Base-by-base conservation (phyloP, 2,888 invertebrate genomes). In the Drosophila niveifrons region DNA sequence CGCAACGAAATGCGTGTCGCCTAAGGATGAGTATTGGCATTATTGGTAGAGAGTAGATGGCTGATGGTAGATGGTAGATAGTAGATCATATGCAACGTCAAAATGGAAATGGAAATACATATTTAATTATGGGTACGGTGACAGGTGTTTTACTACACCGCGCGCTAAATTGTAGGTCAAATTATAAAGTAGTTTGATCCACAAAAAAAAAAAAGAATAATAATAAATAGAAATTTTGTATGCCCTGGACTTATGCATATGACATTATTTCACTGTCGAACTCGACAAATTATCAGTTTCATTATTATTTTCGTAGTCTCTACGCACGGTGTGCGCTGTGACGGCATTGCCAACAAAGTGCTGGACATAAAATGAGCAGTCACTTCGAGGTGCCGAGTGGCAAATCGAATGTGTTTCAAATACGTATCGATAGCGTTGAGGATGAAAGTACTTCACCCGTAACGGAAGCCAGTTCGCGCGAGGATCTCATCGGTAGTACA, bases 401-500 rank as follows among this genome's bases (percentile, higher is more conserved):
- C 36, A 85, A 76, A 57, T 80, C 80, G 23, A 66, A 75, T 31
- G 69, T 78, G 50, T 90, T 88, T 82, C 83, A 90, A 69, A 78
- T 90, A 66, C 87, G 86, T 41, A 80, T 90, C 61, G 90, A 91
- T 51, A 90, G 90, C 51, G 74, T 90, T 11, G 91, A 90, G 15
- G 86, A 90, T 66, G 85, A 90, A 34, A 90, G 82, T 57, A 88
- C 81, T 4, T 85, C 88, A 43, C 83, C 84, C 46, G 87, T 88
- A 72, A 91, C 91, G 58, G 90, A 83, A 64, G 80, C 88, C 18
- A 91, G 83, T 75, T 91, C 92, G 7, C 88, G 80, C 1, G 91
- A 91, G 70, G 90, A 91, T 80, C 82, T 91, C 43, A 91, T 91
- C 46, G 77, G 79, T 43, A 80, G 82, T 44, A 58, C 69, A 28